Conservation (phyloP, 1,140 invertebrate species). For the Acyrthosiphon pisum region DNA sequence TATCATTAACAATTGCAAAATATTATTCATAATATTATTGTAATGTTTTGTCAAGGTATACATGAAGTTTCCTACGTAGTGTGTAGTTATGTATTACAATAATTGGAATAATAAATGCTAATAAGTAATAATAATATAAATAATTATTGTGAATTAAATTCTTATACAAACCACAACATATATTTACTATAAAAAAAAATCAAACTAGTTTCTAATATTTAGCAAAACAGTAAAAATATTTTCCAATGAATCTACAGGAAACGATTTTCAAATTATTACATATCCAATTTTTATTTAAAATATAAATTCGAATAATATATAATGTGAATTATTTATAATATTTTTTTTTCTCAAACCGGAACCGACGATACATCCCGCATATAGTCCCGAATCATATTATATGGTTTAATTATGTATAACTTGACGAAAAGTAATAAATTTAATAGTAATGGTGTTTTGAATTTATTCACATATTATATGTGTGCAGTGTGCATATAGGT, state of each 20-base stretch:
- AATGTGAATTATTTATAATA: constrained; percentile 11
- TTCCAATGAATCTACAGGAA: background rate
- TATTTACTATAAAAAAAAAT: background rate
- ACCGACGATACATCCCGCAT: background rate
- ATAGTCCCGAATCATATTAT: background rate
- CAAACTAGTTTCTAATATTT: background rate
- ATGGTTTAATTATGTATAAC: background rate
- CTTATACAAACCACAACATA: too few species aligned
- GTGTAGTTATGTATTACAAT: too few species aligned
- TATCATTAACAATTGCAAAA: too few species aligned
- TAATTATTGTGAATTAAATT: background rate
- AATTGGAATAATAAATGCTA: too few species aligned
- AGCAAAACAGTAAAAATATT: background rate
- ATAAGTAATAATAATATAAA: background rate
- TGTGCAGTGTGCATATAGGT: background rate
- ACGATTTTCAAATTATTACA: constrained; percentile 3
- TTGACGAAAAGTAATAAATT: background rate
- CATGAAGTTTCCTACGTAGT: too few species aligned
- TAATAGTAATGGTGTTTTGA: background rate
- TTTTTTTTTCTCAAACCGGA: background rate
- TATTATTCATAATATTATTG: too few species aligned
- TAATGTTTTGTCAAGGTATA: too few species aligned
- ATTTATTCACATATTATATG: too few species aligned
- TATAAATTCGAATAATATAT: background rate
- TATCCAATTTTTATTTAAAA: background rate